Evolutionary conservation across 1,140 invertebrate species (phyloP), one percentile per base, ranked within the genome.

Genomic region (Lepidostoma basale): DNA sequence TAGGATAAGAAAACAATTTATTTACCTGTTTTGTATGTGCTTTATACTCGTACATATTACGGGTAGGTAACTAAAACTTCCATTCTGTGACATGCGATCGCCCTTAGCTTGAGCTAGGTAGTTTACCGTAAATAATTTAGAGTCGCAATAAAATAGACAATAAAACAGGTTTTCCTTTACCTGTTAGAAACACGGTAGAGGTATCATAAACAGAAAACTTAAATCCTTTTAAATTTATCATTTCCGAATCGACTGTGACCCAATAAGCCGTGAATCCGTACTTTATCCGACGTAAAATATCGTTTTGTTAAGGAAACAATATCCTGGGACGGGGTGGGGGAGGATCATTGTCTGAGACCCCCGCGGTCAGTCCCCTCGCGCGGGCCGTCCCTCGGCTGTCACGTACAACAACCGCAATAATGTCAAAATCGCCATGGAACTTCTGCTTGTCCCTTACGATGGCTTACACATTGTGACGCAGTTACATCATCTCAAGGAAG

Each of bases 381-480:
- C 10, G n/a, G 3, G 23, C 40, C 60, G 3, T 65, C 62, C 62
- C 42, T 47, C 68, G 44, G 49, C 68, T 64, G 68, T 69, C 68
- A 69, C 60, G 68, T 65, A 65, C 68, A 69, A 69, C 44, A 65
- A 65, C 68, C 68, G 52, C 68, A 69, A 69, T 69, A 69, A 69
- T 64, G 68, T 69, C 62, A 64, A 69, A 69, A 59, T 69, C 68
- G 62, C 68, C 54, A 18, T 69, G 30, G 68, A 62, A 69, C 63
- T 65, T 65, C 68, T 45, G 40, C 45, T 56, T 69, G 44, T 54
- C 54, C 47, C 42, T 10, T 14, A n/a, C 22, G 56, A 14, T 60
- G 44, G 18, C 26, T 52, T 45, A 10, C 26, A 14, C 26, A 0
- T 10, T 23, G 23, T 14, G 26, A 56, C 16, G n/a, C n/a, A n/a